Evolutionary conservation across 2,888 invertebrate species (phyloP).

Genomic region (Leptopterna dolabrata): DNA sequence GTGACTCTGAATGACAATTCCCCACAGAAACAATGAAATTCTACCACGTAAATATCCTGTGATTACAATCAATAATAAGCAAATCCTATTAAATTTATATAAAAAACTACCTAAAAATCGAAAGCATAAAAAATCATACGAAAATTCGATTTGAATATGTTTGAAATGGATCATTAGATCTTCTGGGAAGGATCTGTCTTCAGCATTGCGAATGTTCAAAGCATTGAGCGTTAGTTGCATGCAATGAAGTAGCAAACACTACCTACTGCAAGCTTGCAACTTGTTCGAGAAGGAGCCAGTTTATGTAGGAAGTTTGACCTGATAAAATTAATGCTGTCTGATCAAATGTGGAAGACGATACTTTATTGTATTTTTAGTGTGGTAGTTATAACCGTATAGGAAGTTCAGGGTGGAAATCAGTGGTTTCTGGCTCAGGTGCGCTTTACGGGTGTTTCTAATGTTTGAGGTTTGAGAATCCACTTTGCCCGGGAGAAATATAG

Average conservation of each 20-base stretch:
- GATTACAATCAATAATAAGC: not conserved
- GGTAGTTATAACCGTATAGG: too few relatives aligned
- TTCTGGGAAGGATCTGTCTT: constrained; percentile 34
- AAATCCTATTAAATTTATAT: not conserved
- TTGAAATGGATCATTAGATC: constrained; percentile 31
- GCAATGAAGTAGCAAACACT: not conserved
- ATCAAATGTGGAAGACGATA: too few relatives aligned
- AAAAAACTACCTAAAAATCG: not conserved
- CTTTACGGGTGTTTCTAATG: too few relatives aligned
- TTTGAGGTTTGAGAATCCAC: too few relatives aligned
- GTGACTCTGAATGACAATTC: too few relatives aligned
- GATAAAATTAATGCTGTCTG: too few relatives aligned
- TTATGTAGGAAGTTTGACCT: not conserved
- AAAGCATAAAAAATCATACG: not conserved
- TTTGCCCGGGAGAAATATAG: too few relatives aligned
- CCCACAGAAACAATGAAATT: not conserved
- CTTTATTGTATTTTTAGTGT: too few relatives aligned
- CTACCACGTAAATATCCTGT: not conserved
- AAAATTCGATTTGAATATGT: not conserved
- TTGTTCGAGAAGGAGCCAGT: not conserved
- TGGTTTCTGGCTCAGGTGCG: too few relatives aligned
- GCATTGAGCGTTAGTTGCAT: constrained; percentile 47
- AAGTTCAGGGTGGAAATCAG: too few relatives aligned
- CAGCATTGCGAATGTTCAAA: constrained; percentile 31
- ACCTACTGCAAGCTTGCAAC: not conserved